A percentile compares a stretch with the other conserved stretches of the same genome.
Evolutionary conservation across 1,140 invertebrate genomes (phyloP).

Genomic region (Thaumetopoea pityocampa): DNA sequence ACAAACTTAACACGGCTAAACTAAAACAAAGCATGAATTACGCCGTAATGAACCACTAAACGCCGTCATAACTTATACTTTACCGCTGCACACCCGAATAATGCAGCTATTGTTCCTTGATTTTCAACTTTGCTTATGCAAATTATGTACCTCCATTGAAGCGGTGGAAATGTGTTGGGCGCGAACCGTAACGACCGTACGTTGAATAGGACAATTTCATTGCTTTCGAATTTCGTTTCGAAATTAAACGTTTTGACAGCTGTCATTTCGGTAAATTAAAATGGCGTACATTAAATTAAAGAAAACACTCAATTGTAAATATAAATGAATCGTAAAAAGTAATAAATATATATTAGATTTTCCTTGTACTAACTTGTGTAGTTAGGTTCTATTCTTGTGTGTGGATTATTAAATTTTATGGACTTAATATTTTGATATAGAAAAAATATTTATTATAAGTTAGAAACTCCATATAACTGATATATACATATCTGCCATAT

Average conservation of each 20-base stretch:
- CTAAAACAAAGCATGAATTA: slow-evolving; percentile 16
- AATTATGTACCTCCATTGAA: slow-evolving; percentile 19
- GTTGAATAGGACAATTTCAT: slow-evolving; percentile 2
- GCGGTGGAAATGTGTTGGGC: no score
- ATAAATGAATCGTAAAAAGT: no score
- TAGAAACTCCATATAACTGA: no score
- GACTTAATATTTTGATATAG: no score
- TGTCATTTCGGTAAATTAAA: slow-evolving; percentile 3
- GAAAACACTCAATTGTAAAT: no score
- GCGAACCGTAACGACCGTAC: no score
- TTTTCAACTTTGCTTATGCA: slow-evolving; percentile 30
- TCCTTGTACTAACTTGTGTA: no score
- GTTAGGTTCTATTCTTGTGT: no score
- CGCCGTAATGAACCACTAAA: slow-evolving; percentile 18
- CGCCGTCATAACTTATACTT: slow-evolving; percentile 7
- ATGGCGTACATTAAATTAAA: slow-evolving; percentile 1
- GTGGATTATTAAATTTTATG: no score
- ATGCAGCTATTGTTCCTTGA: slow-evolving; percentile 26
- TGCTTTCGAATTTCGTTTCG: slow-evolving; percentile 3
- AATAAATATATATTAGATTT: no score
- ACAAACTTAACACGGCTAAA: slow-evolving; percentile 1
- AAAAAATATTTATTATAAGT: no score
- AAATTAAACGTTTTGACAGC: slow-evolving; percentile 10
- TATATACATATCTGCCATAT: no score
- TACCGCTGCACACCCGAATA: slow-evolving; percentile 15